These are phyloP conservation scores for Poeciliopsis occidentalis DNA, from an alignment of 2,113 vertebrate species.

Conservation along the genomic window DNA sequence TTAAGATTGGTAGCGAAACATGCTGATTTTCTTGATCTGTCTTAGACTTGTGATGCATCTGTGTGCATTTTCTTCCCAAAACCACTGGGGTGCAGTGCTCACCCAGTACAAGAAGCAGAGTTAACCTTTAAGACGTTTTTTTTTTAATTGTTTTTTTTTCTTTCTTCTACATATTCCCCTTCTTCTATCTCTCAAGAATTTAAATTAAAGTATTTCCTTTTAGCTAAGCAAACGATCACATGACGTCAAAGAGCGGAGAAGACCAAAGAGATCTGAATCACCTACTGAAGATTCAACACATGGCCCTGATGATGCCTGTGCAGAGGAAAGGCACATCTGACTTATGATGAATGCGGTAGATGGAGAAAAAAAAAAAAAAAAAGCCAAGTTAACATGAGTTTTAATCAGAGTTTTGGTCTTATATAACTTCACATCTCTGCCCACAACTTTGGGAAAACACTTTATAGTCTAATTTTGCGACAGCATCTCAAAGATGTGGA, in stretches of 20 bases:
- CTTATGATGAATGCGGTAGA: slow-evolving; percentile 6
- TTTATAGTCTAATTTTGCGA: not conserved
- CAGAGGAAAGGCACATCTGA: slow-evolving; percentile 5
- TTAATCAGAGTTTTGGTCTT: not conserved
- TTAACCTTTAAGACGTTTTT: accelerated
- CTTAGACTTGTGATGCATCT: not conserved
- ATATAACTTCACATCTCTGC: not conserved
- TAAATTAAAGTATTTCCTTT: slow-evolving; percentile 14
- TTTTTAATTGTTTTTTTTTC: not conserved
- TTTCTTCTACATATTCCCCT: not conserved
- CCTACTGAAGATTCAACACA: slow-evolving; percentile 52
- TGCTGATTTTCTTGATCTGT: too few species aligned
- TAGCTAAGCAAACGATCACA: not conserved
- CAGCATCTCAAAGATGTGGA: not conserved
- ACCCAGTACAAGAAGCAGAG: slow-evolving; percentile 14
- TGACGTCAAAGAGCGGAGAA: slow-evolving; percentile 54
- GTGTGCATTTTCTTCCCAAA: slow-evolving; percentile 33
- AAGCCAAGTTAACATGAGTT: not conserved
- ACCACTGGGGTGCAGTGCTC: slow-evolving; percentile 65
- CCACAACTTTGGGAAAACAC: not conserved
- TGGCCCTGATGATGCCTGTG: slow-evolving; percentile 11
- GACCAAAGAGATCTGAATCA: slow-evolving; percentile 57
- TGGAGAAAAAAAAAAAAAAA: not conserved
- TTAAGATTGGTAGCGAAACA: not conserved
- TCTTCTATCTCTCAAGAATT: slow-evolving; percentile 12